These are phyloP conservation scores for Anoplius nigerrimus DNA, from an alignment of 2,888 invertebrate genomes.

Conservation along the genomic window DNA sequence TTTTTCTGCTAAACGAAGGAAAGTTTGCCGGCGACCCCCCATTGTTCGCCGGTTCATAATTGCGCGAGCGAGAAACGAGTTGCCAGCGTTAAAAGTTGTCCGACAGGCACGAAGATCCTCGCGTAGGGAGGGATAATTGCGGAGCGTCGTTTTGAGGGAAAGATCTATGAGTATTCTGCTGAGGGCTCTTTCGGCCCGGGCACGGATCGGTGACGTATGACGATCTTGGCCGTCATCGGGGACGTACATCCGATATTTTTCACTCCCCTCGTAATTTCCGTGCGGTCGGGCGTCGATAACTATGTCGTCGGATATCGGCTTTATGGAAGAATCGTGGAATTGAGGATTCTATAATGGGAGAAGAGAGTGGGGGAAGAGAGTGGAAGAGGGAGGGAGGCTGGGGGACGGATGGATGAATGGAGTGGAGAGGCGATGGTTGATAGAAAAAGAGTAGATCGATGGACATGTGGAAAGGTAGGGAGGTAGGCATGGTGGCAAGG, in stretches of 20 bases:
- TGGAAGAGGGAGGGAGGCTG: not conserved
- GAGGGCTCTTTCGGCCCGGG: too few relatives aligned
- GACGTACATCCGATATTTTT: not conserved
- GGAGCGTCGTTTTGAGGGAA: too few relatives aligned
- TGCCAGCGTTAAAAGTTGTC: too few relatives aligned
- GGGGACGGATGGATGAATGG: slow-evolving; percentile 13
- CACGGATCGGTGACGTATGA: too few relatives aligned
- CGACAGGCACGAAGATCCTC: too few relatives aligned
- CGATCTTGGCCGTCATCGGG: too few relatives aligned
- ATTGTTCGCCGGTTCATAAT: too few relatives aligned
- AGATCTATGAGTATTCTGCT: too few relatives aligned
- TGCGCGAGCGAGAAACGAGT: too few relatives aligned
- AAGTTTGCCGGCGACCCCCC: too few relatives aligned
- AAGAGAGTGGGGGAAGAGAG: slow-evolving; percentile 10
- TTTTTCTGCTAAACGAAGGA: not conserved
- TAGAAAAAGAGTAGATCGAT: not conserved
- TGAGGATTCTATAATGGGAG: slow-evolving; percentile 44
- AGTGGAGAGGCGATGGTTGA: slow-evolving; percentile 18
- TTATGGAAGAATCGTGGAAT: slow-evolving; percentile 35
- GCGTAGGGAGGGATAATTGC: too few relatives aligned
- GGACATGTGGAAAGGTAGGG: not conserved
- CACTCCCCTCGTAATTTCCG: slow-evolving; percentile 29
- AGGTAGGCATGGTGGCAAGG: slow-evolving; percentile 2
- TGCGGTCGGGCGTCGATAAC: slow-evolving; percentile 24
- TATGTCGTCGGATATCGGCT: slow-evolving; percentile 45